Percentiles rank a stretch among this genome's conserved stretches.
phyloP scores from a whole-genome alignment of 2,113 vertebrate genomes.

The Aix galericulata region DNA sequence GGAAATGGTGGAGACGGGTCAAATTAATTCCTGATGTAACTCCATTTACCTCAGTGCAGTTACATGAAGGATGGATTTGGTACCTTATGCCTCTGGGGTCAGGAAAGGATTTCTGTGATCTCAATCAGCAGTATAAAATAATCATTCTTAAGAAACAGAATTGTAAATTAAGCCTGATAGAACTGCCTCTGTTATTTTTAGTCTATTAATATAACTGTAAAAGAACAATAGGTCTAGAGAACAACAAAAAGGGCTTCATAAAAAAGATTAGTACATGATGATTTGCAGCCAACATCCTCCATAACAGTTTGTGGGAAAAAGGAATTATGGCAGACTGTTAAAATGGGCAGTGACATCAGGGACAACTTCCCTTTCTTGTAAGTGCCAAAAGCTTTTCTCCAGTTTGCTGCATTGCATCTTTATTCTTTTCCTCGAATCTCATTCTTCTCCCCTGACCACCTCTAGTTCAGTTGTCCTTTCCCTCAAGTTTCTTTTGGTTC shows the following conservation, averaged over 20 bases:
- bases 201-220: not conserved
- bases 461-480: not conserved
- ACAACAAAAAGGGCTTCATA: not conserved
- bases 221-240: slow-evolving; percentile 18
- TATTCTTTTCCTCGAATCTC: not conserved
- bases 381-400: not conserved
- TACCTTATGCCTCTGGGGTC: slow-evolving; percentile 37
- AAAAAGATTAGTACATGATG: not conserved
- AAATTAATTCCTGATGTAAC: slow-evolving; percentile 63
- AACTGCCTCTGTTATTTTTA: slow-evolving; percentile 17
- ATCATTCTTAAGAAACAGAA: not conserved
- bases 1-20: slow-evolving; percentile 46
- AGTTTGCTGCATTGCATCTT: not conserved
- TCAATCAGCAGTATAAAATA: slow-evolving; percentile 8
- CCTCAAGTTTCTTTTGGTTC: not conserved
- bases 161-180: not conserved
- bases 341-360: not conserved
- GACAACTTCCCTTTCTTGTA: not conserved
- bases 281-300: slow-evolving; percentile 11
- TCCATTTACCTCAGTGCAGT: slow-evolving; percentile 22
- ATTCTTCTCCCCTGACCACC: not conserved
- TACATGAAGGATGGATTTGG: slow-evolving; percentile 20
- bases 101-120: slow-evolving; percentile 14
- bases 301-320: not conserved
- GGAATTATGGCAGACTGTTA: not conserved